Evolutionary conservation across 2,797 vertebrate species (phyloP), one percentile per base, ranked within the genome.

Genomic region (Enteromius mattozi): DNA sequence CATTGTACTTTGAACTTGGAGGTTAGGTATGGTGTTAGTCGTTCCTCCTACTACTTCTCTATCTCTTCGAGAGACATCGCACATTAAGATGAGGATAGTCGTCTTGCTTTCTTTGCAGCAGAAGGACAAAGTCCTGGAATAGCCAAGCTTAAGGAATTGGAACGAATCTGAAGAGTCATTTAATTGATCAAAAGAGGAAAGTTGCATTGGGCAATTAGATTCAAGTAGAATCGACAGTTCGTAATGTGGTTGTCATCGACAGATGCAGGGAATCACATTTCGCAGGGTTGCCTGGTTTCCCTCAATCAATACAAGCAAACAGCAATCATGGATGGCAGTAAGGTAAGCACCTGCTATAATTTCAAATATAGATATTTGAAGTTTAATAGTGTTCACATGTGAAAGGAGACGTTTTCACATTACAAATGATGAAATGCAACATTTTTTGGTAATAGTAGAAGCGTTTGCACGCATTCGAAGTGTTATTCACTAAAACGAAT

Each of bases 191-290:
- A 85, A 85, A 80, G 71, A 76, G 82, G 84, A 75, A 75, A 78
- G 80, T 68, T 1, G 17, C 37, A 3, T 16, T 69, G 66, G 90
- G 78, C 91, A 92, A 91, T 93, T 90, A 89, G 87, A 89, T 90
- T 92, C 87, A 87, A 94, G 89, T 89, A 90, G 88, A 89, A 93
- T 88, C 37, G 91, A 93, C 91, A 83, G 88, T 66, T 88, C 90
- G 89, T 90, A 88, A 91, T 91, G 91, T 86, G 81, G 85, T 27
- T 12, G n/a, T 16, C 45, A 63, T 75, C 47, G 85, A 40, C 78
- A 83, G 87, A 81, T 86, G 81, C 66, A 80, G 70, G 61, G 80
- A 90, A 91, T 84, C 80, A 87, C 87, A 87, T 86, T 79, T 81
- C 92, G 82, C 63, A 85, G 87, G 59, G 91, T 91, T 92, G 90